Conservation (phyloP, 2,113 vertebrate genomes). For the Apteryx owenii region DNA sequence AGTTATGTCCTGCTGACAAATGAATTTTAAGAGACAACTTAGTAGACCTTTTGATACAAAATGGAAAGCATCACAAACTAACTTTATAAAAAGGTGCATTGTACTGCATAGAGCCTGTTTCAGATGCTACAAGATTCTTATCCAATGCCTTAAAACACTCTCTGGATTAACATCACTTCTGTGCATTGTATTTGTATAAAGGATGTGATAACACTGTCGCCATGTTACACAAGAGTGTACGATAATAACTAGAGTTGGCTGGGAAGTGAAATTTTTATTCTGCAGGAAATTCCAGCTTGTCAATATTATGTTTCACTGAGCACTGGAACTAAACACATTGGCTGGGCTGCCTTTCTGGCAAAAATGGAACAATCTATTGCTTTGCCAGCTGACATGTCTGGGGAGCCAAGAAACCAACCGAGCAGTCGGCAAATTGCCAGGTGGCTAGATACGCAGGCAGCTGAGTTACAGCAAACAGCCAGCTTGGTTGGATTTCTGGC, state of each 20-base stretch:
- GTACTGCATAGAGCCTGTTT: neutral
- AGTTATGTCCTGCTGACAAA: neutral
- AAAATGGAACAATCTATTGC: constrained; percentile 29
- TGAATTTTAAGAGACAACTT: neutral
- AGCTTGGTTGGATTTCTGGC: neutral
- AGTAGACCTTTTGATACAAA: neutral
- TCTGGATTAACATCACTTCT: constrained; percentile 24
- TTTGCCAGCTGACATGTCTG: constrained; percentile 33
- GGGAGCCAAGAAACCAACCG: constrained; percentile 45
- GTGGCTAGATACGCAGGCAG: neutral
- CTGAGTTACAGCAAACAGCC: neutral
- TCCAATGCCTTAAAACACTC: neutral
- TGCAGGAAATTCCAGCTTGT: constrained; percentile 64
- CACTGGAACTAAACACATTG: constrained; percentile 3
- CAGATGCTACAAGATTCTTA: neutral
- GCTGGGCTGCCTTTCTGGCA: constrained; percentile 45
- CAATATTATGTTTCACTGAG: constrained; percentile 56
- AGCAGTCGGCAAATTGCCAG: neutral
- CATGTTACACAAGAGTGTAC: neutral
- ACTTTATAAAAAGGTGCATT: neutral
- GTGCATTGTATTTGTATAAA: constrained; percentile 33
- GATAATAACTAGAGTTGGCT: constrained; percentile 37
- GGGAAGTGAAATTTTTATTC: neutral
- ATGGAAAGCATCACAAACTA: neutral
- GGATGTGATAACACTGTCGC: neutral